phyloP scores from a whole-genome alignment of 2,797 vertebrate species.

The Hephaestus fuliginosus region DNA sequence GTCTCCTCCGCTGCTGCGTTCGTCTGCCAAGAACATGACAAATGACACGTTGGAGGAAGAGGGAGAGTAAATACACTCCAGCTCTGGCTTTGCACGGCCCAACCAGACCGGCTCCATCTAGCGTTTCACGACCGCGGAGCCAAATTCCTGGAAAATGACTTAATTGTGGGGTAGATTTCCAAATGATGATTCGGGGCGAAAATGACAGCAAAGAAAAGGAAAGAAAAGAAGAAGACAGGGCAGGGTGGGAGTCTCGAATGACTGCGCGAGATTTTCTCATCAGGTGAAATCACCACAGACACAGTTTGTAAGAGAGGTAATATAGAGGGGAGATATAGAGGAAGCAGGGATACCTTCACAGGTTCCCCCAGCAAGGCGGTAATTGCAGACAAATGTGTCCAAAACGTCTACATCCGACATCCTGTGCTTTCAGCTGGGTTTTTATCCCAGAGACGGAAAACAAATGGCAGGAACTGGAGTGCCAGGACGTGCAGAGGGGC shows the following conservation, averaged over 20 bases:
- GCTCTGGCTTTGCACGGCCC: conserved; percentile 43
- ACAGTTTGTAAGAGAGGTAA: conserved; percentile 28
- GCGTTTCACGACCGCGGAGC: conserved; percentile 56
- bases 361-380: conserved; percentile 44
- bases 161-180: conserved; percentile 80
- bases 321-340: conserved; percentile 23
- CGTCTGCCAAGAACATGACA: conserved; percentile 77
- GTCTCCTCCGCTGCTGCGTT: conserved; percentile 46
- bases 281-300: conserved; percentile 56
- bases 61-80: conserved; percentile 48
- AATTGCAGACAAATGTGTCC: conserved; percentile 74
- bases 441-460: conserved; percentile 73
- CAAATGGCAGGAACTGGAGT: conserved; percentile 80
- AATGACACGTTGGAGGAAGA: conserved; percentile 62
- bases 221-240: conserved; percentile 36
- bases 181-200: conserved; percentile 72
- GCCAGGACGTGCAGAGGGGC: conserved; percentile 76
- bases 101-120: conserved; percentile 60
- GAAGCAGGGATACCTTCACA: conserved; percentile 53
- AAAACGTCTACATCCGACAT: conserved; percentile 75
- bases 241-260: conserved; percentile 47
- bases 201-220: conserved; percentile 52
- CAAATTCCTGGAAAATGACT: conserved; percentile 81
- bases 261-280: conserved; percentile 38
- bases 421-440: conserved; percentile 75